phyloP scores from a whole-genome alignment of 2,113 vertebrate species.

The Eretmochelys imbricata region DNA sequence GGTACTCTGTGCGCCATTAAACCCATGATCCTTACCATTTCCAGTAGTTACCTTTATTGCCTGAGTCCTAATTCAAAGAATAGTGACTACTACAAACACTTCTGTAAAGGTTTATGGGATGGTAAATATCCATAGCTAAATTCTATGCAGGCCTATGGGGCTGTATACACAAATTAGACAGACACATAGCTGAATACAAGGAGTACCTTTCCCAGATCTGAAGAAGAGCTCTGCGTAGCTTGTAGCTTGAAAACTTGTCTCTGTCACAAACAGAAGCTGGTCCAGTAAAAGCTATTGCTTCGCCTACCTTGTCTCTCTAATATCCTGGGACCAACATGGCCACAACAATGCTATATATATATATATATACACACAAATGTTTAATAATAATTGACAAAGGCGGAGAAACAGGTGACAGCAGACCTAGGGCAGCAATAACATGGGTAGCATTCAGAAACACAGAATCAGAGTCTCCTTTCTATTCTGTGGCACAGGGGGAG shows the following conservation, averaged over 20 bases:
- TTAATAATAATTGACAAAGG: not conserved
- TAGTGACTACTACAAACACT: not conserved
- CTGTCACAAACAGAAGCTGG: not conserved
- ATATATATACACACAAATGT: not conserved
- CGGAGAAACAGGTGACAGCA: not conserved
- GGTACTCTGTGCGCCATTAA: rapidly evolving
- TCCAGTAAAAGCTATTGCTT: not conserved
- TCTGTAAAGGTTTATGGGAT: not conserved
- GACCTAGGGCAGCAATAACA: not conserved
- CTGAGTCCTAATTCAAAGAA: not conserved
- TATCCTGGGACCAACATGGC: not conserved
- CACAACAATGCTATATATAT: not conserved
- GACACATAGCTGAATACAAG: not conserved
- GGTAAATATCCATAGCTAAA: not conserved
- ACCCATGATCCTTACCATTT: not conserved
- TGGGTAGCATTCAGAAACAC: rapidly evolving
- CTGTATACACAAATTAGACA: not conserved
- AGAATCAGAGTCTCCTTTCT: not conserved
- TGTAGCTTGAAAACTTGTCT: too few species aligned
- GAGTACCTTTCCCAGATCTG: not conserved
- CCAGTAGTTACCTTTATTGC: not conserved
- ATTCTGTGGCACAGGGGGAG: not conserved
- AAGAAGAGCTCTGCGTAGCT: not conserved
- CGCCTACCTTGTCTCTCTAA: not conserved
- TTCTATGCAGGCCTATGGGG: rapidly evolving